Evolutionary conservation across 53 echinoderm and acorn worm species (phyloP).

Genomic region (Apostichopus leukothele): DNA sequence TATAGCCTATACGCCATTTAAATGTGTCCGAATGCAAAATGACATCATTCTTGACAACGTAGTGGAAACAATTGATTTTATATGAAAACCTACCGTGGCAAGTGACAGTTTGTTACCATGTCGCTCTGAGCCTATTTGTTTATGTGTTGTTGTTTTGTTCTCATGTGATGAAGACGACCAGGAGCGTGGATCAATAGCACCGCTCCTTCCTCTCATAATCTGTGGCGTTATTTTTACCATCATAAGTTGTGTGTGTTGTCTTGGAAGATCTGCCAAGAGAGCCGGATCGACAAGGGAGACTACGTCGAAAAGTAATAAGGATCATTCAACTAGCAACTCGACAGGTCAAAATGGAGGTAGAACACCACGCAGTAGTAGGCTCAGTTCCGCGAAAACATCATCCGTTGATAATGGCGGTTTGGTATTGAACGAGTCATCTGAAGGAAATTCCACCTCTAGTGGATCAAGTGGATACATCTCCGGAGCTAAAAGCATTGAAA

Average conservation of each 20-base stretch:
- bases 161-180: not conserved
- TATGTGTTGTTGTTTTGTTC: no score
- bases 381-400: not conserved
- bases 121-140: no score
- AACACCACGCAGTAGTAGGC: not conserved
- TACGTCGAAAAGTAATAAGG: not conserved
- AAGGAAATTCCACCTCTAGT: not conserved
- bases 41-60: no score
- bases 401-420: not conserved
- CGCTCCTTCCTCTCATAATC: not conserved
- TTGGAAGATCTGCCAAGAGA: conserved; percentile 14
- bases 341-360: not conserved
- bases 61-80: no score
- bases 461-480: not conserved
- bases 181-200: not conserved
- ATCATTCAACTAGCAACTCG: not conserved
- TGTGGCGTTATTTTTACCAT: conserved; percentile 24
- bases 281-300: not conserved
- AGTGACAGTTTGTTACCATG: no score
- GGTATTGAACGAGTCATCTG: not conserved
- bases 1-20: no score
- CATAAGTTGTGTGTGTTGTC: conserved; percentile 32
- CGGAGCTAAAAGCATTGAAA: not conserved
- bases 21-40: no score
- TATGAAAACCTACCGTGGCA: no score